A percentile compares a stretch with the other conserved stretches of the same genome.
These are phyloP conservation scores for Streptopelia turtur DNA, from an alignment of 2,797 vertebrate genomes.

Conservation along the genomic window DNA sequence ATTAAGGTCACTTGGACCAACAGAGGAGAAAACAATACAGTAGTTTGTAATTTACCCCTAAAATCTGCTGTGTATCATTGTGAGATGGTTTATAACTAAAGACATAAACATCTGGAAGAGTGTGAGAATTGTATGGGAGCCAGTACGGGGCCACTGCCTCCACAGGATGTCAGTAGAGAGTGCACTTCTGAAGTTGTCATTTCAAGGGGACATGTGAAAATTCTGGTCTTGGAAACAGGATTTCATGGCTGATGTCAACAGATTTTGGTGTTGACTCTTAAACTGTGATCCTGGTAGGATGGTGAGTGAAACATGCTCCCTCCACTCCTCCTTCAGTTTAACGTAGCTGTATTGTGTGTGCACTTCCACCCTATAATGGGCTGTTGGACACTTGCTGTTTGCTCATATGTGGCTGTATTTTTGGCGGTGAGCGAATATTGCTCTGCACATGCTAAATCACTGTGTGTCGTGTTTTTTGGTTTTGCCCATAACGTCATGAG, in stretches of 20 bases:
- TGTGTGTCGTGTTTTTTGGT: not conserved
- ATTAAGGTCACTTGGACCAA: not conserved
- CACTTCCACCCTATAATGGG: accelerated
- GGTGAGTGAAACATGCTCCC: not conserved
- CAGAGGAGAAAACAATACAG: not conserved
- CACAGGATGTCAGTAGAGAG: conserved; percentile 40
- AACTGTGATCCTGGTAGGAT: not conserved
- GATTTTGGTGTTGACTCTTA: not conserved
- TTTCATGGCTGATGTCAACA: not conserved
- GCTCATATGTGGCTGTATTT: not conserved
- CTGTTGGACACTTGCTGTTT: not conserved
- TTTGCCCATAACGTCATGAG: accelerated
- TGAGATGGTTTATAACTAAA: not conserved
- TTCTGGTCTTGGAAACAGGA: not conserved
- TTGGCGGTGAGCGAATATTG: not conserved
- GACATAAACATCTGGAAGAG: not conserved
- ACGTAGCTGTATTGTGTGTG: not conserved
- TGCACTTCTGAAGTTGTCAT: not conserved
- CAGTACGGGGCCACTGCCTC: not conserved
- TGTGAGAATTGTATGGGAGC: not conserved
- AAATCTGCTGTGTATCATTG: not conserved
- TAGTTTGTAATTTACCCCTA: not conserved
- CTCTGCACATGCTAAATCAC: not conserved
- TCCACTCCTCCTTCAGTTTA: not conserved
- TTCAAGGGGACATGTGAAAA: not conserved